Evolutionary conservation across 35 echinoderm and acorn worm genomes (phyloP).

Genomic region (Acanthaster planci): DNA sequence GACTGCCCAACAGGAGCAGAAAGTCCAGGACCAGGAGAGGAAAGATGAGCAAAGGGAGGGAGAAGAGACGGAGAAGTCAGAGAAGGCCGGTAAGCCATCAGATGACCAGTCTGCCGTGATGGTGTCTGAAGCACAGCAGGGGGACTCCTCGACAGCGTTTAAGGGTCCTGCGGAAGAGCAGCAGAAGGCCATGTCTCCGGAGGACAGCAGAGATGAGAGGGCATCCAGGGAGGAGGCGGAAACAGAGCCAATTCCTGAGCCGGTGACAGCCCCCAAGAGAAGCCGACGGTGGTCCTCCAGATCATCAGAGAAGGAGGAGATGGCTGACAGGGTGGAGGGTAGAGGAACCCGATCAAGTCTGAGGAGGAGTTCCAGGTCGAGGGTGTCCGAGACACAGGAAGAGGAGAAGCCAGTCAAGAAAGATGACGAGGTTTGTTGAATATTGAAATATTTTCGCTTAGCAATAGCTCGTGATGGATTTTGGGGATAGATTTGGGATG

Average conservation of each 20-base stretch:
- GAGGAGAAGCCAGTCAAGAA: constrained; percentile 9
- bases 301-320: constrained; percentile 22
- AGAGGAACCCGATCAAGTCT: not conserved
- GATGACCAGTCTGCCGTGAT: not conserved
- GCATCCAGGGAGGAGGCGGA: constrained; percentile 11
- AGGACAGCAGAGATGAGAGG: not conserved
- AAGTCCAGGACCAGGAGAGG: not conserved
- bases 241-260: not conserved
- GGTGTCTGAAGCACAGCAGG: not conserved
- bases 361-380: not conserved
- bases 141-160: not conserved
- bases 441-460: no score
- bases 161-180: not conserved
- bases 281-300: not conserved
- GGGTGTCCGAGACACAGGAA: constrained; percentile 2
- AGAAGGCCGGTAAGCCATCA: not conserved
- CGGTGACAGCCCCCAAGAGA: constrained; percentile 1
- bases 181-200: not conserved
- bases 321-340: not conserved
- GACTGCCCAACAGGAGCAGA: not conserved
- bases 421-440: constrained; percentile 10
- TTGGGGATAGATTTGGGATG: no score
- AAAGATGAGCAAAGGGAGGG: constrained; percentile 11
- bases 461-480: no score
- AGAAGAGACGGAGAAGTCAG: not conserved